phyloP scores from a whole-genome alignment of 2,113 vertebrate genomes.

The Arenaria interpres region DNA sequence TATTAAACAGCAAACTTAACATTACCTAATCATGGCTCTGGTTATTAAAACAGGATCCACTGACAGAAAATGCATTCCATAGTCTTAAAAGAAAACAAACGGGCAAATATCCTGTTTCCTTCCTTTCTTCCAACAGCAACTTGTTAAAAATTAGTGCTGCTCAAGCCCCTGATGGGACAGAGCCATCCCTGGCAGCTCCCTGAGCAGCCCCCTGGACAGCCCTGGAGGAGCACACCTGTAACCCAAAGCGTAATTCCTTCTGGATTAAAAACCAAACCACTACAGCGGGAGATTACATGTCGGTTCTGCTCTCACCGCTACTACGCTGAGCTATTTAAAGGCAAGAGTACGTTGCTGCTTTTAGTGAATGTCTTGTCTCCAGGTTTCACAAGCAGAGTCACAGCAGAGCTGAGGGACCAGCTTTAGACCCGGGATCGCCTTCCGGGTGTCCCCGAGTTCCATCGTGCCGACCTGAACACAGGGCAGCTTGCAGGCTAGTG shows the following conservation, averaged over 20 bases:
- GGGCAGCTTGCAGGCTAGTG: neutral
- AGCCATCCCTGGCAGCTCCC: neutral
- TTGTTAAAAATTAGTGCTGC: neutral
- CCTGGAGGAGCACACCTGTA: neutral
- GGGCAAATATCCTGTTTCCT: neutral
- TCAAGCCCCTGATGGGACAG: neutral
- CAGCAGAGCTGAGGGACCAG: neutral
- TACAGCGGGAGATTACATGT: fast-evolving
- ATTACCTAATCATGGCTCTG: neutral
- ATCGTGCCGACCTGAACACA: neutral
- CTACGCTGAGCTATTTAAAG: neutral
- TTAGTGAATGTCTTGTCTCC: neutral
- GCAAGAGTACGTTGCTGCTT: neutral
- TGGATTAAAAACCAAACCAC: neutral
- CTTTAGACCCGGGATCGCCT: neutral
- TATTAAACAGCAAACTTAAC: conserved; percentile 4
- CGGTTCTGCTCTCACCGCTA: neutral
- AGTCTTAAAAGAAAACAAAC: neutral
- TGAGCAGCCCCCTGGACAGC: fast-evolving
- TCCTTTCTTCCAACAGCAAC: neutral
- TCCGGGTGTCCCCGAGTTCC: neutral
- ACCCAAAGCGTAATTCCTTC: neutral
- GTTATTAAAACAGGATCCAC: neutral
- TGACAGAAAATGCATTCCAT: neutral
- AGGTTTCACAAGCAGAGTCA: neutral